A percentile compares a stretch with the other conserved stretches of the same genome.
Evolutionary conservation across 2,113 vertebrate species (phyloP).

Genomic region (Stegastes partitus): DNA sequence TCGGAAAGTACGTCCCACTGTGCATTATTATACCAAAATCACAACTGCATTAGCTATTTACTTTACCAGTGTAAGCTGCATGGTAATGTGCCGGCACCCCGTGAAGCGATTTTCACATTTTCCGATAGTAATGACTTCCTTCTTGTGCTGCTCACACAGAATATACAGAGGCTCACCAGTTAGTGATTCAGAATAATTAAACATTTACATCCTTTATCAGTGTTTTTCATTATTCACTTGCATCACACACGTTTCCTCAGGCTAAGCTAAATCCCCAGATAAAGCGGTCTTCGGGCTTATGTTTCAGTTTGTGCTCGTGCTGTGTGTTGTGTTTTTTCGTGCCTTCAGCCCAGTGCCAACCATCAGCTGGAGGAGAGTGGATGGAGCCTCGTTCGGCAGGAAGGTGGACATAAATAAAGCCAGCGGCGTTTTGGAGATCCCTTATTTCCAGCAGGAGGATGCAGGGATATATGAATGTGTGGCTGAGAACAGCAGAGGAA

Average conservation of each 20-base stretch:
- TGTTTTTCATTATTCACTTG: constrained; percentile 15
- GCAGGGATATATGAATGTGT: constrained; percentile 91
- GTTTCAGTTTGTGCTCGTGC: constrained; percentile 28
- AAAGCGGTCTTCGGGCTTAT: constrained; percentile 1
- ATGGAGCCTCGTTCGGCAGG: constrained; percentile 88
- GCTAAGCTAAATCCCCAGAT: not conserved
- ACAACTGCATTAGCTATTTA: constrained; percentile 30
- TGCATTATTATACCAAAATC: constrained; percentile 13
- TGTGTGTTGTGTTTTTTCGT: constrained; percentile 20
- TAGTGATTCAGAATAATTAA: constrained; percentile 6
- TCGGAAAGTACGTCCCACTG: constrained; percentile 93
- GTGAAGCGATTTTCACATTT: constrained; percentile 21
- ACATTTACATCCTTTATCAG: not conserved
- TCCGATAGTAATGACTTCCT: constrained; percentile 30
- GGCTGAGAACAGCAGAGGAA: constrained; percentile 93
- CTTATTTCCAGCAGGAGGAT: constrained; percentile 95
- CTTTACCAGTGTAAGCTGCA: constrained; percentile 15
- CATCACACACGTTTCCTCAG: not conserved
- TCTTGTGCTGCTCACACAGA: constrained; percentile 8
- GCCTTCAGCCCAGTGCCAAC: constrained; percentile 89
- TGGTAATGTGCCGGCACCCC: constrained; percentile 8
- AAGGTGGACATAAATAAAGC: constrained; percentile 91
- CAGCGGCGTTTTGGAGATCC: constrained; percentile 91
- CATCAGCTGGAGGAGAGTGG: constrained; percentile 91
- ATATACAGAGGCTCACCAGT: constrained; percentile 1